Evolutionary conservation across 2,113 vertebrate genomes (phyloP).

Genomic region (Oophaga pumilio): DNA sequence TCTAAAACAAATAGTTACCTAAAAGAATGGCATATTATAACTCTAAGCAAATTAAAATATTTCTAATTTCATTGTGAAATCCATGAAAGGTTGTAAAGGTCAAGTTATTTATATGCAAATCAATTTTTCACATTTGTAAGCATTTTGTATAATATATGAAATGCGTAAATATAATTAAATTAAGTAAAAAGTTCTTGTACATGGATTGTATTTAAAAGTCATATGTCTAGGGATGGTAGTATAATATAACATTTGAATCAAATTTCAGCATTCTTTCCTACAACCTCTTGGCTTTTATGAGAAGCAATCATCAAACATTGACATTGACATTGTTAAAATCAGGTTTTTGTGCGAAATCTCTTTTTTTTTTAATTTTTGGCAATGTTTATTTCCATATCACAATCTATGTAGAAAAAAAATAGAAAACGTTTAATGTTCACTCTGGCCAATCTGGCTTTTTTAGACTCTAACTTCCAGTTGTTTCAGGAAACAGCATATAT

Average conservation of each 20-base stretch:
- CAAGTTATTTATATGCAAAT: conserved; percentile 47
- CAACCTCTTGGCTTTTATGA: neutral
- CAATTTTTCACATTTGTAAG: neutral
- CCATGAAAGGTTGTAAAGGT: conserved; percentile 30
- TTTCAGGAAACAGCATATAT: too few species aligned
- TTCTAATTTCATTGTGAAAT: conserved; percentile 41
- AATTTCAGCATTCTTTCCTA: neutral
- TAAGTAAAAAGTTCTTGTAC: neutral
- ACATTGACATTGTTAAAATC: too few species aligned
- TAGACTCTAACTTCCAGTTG: too few species aligned
- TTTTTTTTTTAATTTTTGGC: too few species aligned
- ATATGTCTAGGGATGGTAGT: neutral
- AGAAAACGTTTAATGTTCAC: too few species aligned
- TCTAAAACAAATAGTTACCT: neutral
- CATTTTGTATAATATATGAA: neutral
- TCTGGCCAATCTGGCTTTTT: too few species aligned
- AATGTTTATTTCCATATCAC: too few species aligned
- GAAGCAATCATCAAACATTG: too few species aligned
- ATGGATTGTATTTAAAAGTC: neutral
- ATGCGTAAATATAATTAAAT: conserved; percentile 18
- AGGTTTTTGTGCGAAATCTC: too few species aligned
- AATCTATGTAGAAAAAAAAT: too few species aligned
- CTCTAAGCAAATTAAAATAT: conserved; percentile 16
- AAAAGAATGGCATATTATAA: conserved; percentile 6
- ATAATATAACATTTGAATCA: neutral